A percentile compares a stretch with the other conserved stretches of the same genome.
phyloP scores from a whole-genome alignment of 2,888 invertebrate genomes.

The Phortica magna region DNA sequence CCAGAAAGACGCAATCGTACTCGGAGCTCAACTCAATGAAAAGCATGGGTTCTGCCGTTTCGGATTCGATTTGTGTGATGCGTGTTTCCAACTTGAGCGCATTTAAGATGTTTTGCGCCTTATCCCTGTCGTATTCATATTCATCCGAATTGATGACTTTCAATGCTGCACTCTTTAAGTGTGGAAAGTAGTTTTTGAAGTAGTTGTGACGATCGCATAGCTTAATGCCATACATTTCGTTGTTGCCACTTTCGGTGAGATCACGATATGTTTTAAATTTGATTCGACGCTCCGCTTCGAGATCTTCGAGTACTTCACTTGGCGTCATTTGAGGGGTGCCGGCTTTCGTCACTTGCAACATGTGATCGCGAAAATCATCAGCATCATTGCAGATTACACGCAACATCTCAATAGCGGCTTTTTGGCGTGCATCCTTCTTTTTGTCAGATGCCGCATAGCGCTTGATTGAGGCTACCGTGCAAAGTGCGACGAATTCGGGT shows the following conservation, averaged over 20 bases:
- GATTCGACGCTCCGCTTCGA: constrained; percentile 64
- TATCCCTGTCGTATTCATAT: constrained; percentile 44
- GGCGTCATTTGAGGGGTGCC: constrained; percentile 18
- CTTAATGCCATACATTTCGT: constrained; percentile 55
- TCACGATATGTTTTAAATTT: constrained; percentile 76
- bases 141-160: constrained; percentile 43
- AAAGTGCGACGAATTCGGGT: constrained; percentile 75
- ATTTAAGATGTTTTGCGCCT: constrained; percentile 57
- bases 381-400: constrained; percentile 55
- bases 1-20: constrained; percentile 65
- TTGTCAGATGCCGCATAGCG: constrained; percentile 75
- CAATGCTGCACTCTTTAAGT: constrained; percentile 57
- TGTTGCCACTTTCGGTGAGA: constrained; percentile 65
- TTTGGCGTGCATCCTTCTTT: constrained; percentile 77
- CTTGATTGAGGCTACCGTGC: constrained; percentile 71
- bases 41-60: constrained; percentile 48
- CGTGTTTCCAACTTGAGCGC: constrained; percentile 65
- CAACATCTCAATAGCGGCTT: constrained; percentile 74
- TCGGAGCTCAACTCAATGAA: constrained; percentile 68
- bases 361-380: constrained; percentile 40
- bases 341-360: constrained; percentile 57
- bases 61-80: constrained; percentile 39
- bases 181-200: constrained; percentile 65
- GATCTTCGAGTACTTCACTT: constrained; percentile 49
- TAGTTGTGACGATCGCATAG: constrained; percentile 75